A percentile compares a stretch with the other conserved stretches of the same genome.
Conservation (phyloP, 2,113 vertebrate genomes). For the Zosterops hypoxanthus region DNA sequence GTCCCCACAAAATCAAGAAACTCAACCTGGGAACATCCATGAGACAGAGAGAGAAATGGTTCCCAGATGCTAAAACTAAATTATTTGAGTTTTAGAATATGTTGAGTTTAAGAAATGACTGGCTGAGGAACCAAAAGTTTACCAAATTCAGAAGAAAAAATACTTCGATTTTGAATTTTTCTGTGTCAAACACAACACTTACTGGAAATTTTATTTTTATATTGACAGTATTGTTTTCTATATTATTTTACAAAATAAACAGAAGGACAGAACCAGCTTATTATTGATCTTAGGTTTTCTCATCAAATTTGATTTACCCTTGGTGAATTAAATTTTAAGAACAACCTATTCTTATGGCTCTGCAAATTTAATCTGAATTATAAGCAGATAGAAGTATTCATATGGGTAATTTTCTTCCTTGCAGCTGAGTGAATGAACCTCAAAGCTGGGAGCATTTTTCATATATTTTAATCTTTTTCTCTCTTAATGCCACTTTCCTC, state of each 20-base stretch:
- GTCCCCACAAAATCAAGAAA: not conserved
- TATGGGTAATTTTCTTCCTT: not conserved
- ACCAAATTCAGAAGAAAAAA: not conserved
- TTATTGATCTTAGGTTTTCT: not conserved
- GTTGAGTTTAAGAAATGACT: not conserved
- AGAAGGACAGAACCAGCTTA: not conserved
- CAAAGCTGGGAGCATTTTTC: accelerated
- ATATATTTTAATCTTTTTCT: not conserved
- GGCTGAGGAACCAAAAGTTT: not conserved
- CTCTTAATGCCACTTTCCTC: not conserved
- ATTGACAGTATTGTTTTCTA: not conserved
- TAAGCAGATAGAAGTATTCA: not conserved
- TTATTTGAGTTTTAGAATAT: not conserved
- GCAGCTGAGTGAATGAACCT: not conserved
- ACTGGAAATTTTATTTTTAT: not conserved
- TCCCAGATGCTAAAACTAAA: not conserved
- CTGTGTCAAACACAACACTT: not conserved
- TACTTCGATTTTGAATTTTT: not conserved
- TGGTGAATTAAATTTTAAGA: not conserved
- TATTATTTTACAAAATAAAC: not conserved
- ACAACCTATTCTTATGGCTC: not conserved
- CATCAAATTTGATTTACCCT: not conserved
- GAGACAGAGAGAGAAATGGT: not conserved
- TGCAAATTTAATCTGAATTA: not conserved
- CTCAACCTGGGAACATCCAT: not conserved